Conservation (phyloP, 2,113 vertebrate genomes). For the Corythaeola cristata region DNA sequence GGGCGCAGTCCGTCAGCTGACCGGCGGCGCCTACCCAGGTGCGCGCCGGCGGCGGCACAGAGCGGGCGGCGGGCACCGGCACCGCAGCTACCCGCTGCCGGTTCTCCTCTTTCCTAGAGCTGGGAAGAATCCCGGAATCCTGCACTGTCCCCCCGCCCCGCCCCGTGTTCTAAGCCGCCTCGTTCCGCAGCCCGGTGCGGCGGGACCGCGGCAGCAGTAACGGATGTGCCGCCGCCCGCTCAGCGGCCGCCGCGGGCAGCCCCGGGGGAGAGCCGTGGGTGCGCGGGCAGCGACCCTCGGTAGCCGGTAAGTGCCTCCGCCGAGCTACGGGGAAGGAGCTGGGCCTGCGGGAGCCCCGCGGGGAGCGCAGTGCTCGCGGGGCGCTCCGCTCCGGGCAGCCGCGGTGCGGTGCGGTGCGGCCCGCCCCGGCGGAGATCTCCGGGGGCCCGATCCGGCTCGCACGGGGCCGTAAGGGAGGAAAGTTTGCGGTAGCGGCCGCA, state of each 20-base stretch:
- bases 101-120: not conserved
- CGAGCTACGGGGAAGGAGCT: too few species aligned
- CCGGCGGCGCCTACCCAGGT: conserved; percentile 28
- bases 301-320: not conserved
- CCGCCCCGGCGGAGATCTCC: not conserved
- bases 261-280: not conserved
- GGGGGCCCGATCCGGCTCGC: not conserved
- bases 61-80: not conserved
- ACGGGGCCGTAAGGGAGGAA: not conserved
- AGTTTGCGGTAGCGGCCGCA: not conserved
- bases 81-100: not conserved
- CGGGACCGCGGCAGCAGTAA: not conserved
- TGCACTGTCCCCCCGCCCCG: too few species aligned
- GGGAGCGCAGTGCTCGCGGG: not conserved
- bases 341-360: not conserved
- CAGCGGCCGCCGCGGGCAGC: not conserved
- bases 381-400: not conserved
- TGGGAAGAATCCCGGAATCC: not conserved
- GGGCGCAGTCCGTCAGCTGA: conserved; percentile 84
- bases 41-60: conserved; percentile 60
- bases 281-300: not conserved
- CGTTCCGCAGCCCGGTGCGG: not conserved
- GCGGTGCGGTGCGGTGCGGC: not conserved
- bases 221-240: not conserved
- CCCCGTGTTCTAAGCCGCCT: not conserved